Conservation (phyloP, 2,797 vertebrate species). For the Ctenopoma multispine region DNA sequence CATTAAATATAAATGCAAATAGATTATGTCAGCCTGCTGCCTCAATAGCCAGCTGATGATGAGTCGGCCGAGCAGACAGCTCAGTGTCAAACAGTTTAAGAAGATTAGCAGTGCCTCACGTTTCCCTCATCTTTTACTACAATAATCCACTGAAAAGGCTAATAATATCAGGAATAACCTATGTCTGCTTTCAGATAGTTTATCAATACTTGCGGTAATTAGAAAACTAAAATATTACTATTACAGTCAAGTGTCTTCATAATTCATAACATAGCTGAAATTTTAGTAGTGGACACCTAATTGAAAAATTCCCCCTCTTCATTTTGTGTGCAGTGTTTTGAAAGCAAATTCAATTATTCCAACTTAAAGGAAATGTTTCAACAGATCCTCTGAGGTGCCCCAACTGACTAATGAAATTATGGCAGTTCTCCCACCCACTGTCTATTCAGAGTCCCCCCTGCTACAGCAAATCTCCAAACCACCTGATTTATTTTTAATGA, state of each 20-base stretch:
- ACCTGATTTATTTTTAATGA: slow-evolving; percentile 90
- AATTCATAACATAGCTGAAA: slow-evolving; percentile 40
- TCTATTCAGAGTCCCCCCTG: slow-evolving; percentile 79
- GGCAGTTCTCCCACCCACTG: slow-evolving; percentile 82
- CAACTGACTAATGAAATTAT: slow-evolving; percentile 86
- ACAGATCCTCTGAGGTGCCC: slow-evolving; percentile 82
- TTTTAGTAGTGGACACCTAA: slow-evolving; percentile 50
- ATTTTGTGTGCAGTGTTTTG: slow-evolving; percentile 69
- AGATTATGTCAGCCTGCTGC: slow-evolving; percentile 19
- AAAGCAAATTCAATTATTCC: slow-evolving; percentile 80
- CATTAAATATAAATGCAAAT: slow-evolving; percentile 15
- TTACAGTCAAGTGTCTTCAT: slow-evolving; percentile 19
- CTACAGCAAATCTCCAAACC: slow-evolving; percentile 86
- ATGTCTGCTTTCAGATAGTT: slow-evolving; percentile 43
- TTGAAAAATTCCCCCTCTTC: slow-evolving; percentile 60
- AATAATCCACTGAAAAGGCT: slow-evolving; percentile 69
- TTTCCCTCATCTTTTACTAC: slow-evolving; percentile 74
- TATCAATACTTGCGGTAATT: slow-evolving; percentile 25
- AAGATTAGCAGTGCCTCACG: slow-evolving; percentile 79
- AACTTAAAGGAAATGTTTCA: slow-evolving; percentile 81
- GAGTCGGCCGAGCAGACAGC: slow-evolving; percentile 83
- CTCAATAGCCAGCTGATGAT: slow-evolving; percentile 63
- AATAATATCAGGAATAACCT: slow-evolving; percentile 59
- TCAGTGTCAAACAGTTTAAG: slow-evolving; percentile 78
- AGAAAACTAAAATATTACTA: slow-evolving; percentile 41